Evolutionary conservation across 1,140 invertebrate species (phyloP).

Genomic region (Trichomalopsis sarcophagae): DNA sequence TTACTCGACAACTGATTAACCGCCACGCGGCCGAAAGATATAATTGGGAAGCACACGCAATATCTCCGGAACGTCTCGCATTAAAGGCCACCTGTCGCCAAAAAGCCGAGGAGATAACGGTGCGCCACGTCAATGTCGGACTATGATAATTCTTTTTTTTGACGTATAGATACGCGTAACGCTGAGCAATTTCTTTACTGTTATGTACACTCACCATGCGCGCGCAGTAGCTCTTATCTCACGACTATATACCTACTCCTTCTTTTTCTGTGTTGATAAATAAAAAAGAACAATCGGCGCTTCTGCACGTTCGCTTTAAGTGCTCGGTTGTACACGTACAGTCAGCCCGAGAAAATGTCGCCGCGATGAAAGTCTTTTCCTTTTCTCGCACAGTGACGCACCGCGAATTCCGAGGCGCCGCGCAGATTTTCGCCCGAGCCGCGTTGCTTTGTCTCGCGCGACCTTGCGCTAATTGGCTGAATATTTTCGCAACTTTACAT

Average conservation of each 20-base stretch:
- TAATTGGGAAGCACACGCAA: neutral
- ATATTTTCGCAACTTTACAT: slow-evolving; percentile 39
- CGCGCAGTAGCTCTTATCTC: no score
- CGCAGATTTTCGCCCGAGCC: slow-evolving; percentile 19
- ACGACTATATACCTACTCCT: no score
- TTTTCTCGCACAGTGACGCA: neutral
- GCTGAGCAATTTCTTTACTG: neutral
- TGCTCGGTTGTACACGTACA: neutral
- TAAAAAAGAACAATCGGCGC: neutral
- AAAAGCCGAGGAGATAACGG: neutral
- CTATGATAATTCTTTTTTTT: neutral
- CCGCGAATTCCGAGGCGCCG: slow-evolving; percentile 16
- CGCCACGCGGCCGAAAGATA: neutral
- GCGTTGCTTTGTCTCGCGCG: neutral
- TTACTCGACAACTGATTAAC: neutral
- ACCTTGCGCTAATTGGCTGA: slow-evolving; percentile 43
- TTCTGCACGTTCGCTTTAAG: no score
- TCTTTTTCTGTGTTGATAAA: neutral
- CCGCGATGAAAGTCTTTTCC: slow-evolving; percentile 27
- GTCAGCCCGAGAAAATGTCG: slow-evolving; percentile 13
- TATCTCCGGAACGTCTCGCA: neutral
- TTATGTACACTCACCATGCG: neutral
- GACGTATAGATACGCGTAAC: no score
- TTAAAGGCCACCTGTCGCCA: neutral
- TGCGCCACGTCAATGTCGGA: neutral